phyloP scores from a whole-genome alignment of 2,888 invertebrate species.

The Hypolimnas misippus region DNA sequence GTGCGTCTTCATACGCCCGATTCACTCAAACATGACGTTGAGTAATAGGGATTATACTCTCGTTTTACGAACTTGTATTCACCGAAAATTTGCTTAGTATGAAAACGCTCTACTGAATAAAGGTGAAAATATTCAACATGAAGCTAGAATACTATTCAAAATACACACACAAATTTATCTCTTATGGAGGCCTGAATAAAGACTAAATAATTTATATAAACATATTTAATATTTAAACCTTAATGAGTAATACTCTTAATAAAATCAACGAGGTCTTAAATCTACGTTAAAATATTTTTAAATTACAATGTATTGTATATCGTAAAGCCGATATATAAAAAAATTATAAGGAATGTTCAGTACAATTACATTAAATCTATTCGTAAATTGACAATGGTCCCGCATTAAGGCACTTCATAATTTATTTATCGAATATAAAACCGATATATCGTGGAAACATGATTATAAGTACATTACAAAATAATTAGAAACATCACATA shows the following conservation, averaged over 20 bases:
- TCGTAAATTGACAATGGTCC: slow-evolving; percentile 69
- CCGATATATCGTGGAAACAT: slow-evolving; percentile 27
- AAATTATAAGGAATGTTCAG: slow-evolving; percentile 76
- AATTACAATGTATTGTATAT: slow-evolving; percentile 53
- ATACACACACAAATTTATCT: too few species aligned
- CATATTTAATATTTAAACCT: slow-evolving; percentile 68
- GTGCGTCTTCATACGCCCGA: too few species aligned
- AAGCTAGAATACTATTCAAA: too few species aligned
- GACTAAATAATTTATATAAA: slow-evolving; percentile 50
- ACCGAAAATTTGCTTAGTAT: too few species aligned
- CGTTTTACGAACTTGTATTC: too few species aligned
- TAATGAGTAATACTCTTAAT: slow-evolving; percentile 76
- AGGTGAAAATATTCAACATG: too few species aligned
- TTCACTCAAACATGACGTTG: too few species aligned
- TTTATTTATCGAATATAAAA: slow-evolving; percentile 26
- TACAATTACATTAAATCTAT: slow-evolving; percentile 57
- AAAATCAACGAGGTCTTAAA: slow-evolving; percentile 73
- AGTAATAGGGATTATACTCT: too few species aligned
- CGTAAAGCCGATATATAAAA: slow-evolving; percentile 63
- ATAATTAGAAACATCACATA: slow-evolving; percentile 52
- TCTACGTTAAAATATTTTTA: slow-evolving; percentile 63
- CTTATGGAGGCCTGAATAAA: too few species aligned
- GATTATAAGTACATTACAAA: slow-evolving; percentile 9
- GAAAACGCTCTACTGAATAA: too few species aligned
- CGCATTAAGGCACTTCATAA: slow-evolving; percentile 60